phyloP scores from a whole-genome alignment of 2,888 invertebrate species.

The Clunio marinus region DNA sequence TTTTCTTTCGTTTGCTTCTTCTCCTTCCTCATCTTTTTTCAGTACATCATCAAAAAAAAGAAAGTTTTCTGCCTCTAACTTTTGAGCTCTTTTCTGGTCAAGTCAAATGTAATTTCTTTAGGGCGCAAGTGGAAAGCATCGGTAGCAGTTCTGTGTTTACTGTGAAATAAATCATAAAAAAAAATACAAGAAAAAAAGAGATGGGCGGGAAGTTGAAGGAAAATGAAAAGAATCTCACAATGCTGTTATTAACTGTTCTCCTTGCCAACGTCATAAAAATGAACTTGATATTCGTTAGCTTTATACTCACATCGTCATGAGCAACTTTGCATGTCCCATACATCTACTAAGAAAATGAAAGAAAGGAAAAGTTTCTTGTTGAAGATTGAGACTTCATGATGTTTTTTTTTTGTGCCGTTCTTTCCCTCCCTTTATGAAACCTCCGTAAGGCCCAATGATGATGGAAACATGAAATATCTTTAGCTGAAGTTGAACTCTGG shows the following conservation, averaged over 20 bases:
- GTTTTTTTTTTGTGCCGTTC: neutral
- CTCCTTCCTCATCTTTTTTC: neutral
- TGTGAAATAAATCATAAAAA: slow-evolving; percentile 9
- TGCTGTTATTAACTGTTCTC: slow-evolving; percentile 25
- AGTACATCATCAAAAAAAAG: slow-evolving; percentile 16
- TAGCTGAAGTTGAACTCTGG: too few species aligned
- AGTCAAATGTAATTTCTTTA: slow-evolving; percentile 12
- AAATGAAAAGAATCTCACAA: neutral
- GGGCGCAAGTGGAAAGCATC: neutral
- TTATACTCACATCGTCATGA: neutral
- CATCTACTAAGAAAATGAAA: too few species aligned
- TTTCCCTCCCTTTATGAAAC: neutral
- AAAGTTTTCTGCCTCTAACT: neutral
- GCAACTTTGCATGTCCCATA: slow-evolving; percentile 1
- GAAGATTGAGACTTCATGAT: slow-evolving; percentile 17
- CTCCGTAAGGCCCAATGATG: neutral
- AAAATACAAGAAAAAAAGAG: neutral
- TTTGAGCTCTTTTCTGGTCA: neutral
- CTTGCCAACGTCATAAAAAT: slow-evolving; percentile 16
- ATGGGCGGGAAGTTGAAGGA: neutral
- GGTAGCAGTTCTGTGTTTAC: neutral
- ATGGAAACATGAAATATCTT: neutral
- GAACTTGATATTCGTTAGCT: slow-evolving; percentile 1
- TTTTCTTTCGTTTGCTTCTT: neutral
- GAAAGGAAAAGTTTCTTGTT: slow-evolving; percentile 17